phyloP scores from a whole-genome alignment of 2,113 vertebrate genomes.

The Oxyura jamaicensis region DNA sequence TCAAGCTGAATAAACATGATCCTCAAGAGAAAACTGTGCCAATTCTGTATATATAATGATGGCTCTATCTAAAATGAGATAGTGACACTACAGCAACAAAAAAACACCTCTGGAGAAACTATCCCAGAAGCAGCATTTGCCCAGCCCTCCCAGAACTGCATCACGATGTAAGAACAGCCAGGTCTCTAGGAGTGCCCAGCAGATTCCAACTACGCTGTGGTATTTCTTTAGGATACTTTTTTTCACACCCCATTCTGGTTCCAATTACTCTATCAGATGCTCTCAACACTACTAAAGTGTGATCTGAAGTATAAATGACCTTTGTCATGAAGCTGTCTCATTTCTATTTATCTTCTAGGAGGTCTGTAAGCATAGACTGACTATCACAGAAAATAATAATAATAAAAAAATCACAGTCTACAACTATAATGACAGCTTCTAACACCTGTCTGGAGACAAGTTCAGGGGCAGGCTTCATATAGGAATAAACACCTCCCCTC shows the following conservation, averaged over 20 bases:
- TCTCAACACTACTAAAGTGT: background rate
- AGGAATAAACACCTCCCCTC: slow-evolving; percentile 18
- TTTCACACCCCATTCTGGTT: background rate
- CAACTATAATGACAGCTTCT: background rate
- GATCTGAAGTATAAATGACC: background rate
- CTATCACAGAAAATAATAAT: background rate
- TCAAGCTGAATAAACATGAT: background rate
- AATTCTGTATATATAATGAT: background rate
- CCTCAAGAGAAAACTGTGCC: background rate
- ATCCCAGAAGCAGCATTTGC: background rate
- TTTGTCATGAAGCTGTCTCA: background rate
- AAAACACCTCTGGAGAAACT: background rate
- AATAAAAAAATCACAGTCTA: background rate
- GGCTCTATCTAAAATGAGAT: background rate
- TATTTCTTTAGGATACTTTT: background rate
- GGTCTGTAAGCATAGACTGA: background rate
- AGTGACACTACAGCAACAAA: too few relatives aligned
- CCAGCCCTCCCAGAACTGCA: background rate
- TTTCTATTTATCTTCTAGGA: background rate
- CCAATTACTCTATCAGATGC: background rate
- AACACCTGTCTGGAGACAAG: background rate
- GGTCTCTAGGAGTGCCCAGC: background rate
- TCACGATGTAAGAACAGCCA: background rate
- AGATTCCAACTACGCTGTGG: background rate
- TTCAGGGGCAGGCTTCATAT: background rate